Conservation (phyloP, 2,113 vertebrate genomes). For the Salvelinus sp. region DNA sequence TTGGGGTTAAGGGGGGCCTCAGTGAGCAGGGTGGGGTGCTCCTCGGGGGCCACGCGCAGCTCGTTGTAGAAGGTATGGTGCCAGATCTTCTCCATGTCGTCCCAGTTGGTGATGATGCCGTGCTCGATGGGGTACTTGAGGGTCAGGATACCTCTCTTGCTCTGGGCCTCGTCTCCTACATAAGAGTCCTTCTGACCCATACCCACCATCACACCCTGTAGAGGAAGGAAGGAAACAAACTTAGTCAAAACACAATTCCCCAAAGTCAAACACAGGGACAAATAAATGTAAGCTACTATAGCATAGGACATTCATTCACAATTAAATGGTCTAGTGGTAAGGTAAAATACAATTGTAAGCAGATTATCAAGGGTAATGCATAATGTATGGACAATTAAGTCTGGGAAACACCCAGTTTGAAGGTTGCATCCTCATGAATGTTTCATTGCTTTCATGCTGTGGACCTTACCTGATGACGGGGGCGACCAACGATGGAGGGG, state of each 20-base stretch:
- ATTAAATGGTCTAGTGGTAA: neutral
- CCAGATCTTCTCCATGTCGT: conserved; percentile 90
- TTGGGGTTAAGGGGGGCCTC: conserved; percentile 87
- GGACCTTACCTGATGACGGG: conserved; percentile 56
- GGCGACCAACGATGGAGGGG: conserved; percentile 58
- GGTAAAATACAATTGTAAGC: neutral
- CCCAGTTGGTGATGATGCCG: conserved; percentile 87
- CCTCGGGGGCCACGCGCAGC: conserved; percentile 85
- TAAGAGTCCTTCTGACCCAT: conserved; percentile 91
- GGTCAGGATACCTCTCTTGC: conserved; percentile 50
- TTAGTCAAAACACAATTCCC: neutral
- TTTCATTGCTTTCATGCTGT: conserved; percentile 8
- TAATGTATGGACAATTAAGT: too few relatives aligned
- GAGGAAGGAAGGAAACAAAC: neutral
- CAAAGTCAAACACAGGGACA: neutral
- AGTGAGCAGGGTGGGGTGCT: conserved; percentile 84
- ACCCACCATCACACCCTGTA: conserved; percentile 86
- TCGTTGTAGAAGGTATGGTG: conserved; percentile 89
- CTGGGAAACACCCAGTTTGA: too few relatives aligned
- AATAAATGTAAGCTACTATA: neutral
- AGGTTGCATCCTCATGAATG: too few relatives aligned
- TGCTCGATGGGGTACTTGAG: conserved; percentile 62
- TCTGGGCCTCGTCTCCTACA: conserved; percentile 87
- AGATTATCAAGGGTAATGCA: too few relatives aligned
- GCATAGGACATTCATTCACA: neutral